Conservation (phyloP, 2,888 invertebrate species). For the Cataglyphis altisquamis region DNA sequence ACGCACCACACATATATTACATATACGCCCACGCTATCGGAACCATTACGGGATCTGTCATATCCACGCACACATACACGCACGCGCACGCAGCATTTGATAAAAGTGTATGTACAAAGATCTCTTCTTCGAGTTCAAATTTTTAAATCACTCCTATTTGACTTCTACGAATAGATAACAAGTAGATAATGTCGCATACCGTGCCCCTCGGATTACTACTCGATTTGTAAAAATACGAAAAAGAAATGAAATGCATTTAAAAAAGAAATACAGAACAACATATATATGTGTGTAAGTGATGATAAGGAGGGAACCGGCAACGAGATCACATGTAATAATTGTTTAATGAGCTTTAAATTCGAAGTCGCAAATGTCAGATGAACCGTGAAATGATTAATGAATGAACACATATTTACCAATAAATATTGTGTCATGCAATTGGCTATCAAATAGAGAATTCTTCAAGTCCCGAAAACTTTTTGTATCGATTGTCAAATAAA, state of each 20-base stretch:
- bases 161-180: conserved; percentile 4
- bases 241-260: not conserved
- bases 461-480: too few species aligned
- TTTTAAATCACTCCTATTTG: not conserved
- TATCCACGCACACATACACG: not conserved
- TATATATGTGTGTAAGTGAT: not conserved
- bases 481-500: too few species aligned
- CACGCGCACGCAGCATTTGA: conserved; percentile 37
- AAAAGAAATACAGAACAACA: not conserved
- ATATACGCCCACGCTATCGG: conserved; percentile 60
- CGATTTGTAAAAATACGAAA: not conserved
- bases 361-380: not conserved
- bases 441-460: too few species aligned
- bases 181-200: not conserved
- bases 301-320: not conserved
- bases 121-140: not conserved
- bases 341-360: conserved; percentile 27
- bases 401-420: not conserved
- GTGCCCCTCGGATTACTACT: not conserved
- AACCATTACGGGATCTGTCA: conserved; percentile 51
- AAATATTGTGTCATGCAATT: too few species aligned
- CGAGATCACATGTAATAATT: not conserved
- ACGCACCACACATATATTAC: conserved; percentile 30
- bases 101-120: not conserved
- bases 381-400: not conserved